Evolutionary conservation across 2,797 vertebrate species (phyloP).

Genomic region (Hybognathus amarus): DNA sequence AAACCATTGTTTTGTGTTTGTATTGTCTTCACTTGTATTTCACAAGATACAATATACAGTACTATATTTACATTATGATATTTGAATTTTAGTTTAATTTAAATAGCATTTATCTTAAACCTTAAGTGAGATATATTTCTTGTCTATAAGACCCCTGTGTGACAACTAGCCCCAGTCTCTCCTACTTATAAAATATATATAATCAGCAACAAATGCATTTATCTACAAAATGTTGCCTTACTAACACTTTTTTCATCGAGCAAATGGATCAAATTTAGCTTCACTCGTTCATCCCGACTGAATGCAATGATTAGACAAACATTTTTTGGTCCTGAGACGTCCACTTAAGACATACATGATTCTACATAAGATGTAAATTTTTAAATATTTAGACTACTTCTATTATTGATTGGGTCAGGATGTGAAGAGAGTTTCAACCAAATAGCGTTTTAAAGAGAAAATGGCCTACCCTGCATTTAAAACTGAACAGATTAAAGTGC

Average conservation of each 20-base stretch:
- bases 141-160: background rate
- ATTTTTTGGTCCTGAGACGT: too few species aligned
- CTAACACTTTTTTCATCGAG: conserved; percentile 5
- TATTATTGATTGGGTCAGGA: background rate
- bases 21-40: background rate
- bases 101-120: background rate
- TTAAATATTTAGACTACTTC: background rate
- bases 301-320: too few species aligned
- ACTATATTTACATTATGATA: background rate
- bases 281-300: conserved; percentile 38
- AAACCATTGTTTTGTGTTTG: background rate
- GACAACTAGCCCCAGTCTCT: background rate
- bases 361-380: too few species aligned
- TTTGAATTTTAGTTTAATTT: background rate
- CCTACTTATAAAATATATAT: background rate
- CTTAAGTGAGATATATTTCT: background rate
- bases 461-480: background rate
- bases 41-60: background rate
- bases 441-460: background rate
- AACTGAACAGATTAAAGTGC: conserved; percentile 49
- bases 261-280: conserved; percentile 23
- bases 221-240: background rate
- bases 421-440: background rate
- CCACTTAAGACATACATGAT: too few species aligned
- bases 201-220: background rate